phyloP scores from a whole-genome alignment of 2,113 vertebrate genomes.

The Triplophysa rosa region DNA sequence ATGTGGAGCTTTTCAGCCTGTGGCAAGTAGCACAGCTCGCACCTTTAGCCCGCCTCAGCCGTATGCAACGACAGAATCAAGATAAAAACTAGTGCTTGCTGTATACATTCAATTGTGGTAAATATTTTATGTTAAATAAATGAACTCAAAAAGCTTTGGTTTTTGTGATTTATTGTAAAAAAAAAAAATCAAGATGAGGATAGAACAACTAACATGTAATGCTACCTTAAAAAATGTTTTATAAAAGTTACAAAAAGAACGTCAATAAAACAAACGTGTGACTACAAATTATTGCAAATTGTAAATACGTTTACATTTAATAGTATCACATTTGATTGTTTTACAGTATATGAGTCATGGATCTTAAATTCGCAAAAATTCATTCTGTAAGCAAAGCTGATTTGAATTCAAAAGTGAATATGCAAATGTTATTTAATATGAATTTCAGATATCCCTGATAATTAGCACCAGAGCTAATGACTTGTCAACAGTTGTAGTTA shows the following conservation, averaged over 20 bases:
- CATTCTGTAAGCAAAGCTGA: too few relatives aligned
- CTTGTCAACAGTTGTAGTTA: too few relatives aligned
- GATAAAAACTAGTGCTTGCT: background rate
- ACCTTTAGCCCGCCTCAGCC: background rate
- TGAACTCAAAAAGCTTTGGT: background rate
- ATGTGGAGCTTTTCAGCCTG: slow-evolving; percentile 17
- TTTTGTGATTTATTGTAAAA: slow-evolving; percentile 6
- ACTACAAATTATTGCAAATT: too few relatives aligned
- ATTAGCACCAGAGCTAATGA: too few relatives aligned
- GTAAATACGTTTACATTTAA: too few relatives aligned
- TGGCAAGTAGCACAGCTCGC: slow-evolving; percentile 7
- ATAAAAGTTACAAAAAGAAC: background rate
- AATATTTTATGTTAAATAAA: background rate
- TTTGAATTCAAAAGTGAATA: too few relatives aligned
- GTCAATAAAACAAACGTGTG: too few relatives aligned
- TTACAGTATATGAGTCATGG: too few relatives aligned
- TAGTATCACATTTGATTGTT: too few relatives aligned
- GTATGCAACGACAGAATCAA: background rate
- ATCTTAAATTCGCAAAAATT: too few relatives aligned
- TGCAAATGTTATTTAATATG: too few relatives aligned
- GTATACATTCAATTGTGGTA: background rate
- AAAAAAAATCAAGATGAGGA: background rate
- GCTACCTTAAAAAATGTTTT: background rate
- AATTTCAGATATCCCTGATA: too few relatives aligned
- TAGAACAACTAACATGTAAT: background rate